Conservation (phyloP, 2,888 invertebrate species). For the Cacoxenus indagator region DNA sequence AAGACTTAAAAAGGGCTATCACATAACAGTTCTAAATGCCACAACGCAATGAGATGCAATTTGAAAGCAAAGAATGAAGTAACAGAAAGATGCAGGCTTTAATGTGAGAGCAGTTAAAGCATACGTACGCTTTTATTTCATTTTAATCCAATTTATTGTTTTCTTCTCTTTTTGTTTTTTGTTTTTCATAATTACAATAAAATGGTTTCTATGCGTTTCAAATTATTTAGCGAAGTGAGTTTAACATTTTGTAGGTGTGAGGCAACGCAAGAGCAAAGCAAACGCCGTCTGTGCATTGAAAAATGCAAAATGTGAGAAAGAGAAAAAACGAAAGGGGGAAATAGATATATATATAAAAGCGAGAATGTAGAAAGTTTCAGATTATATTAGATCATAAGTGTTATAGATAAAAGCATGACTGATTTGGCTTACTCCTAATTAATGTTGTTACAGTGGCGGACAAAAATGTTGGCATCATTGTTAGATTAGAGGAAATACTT, state of each 20-base stretch:
- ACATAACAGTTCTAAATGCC: background rate
- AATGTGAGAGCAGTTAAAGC: background rate
- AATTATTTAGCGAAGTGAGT: conserved; percentile 37
- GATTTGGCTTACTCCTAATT: too few relatives aligned
- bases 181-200: too few relatives aligned
- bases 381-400: too few relatives aligned
- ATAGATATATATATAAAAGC: conserved; percentile 22
- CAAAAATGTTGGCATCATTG: too few relatives aligned
- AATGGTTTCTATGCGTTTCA: background rate
- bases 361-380: too few relatives aligned
- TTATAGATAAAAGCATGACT: too few relatives aligned
- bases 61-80: background rate
- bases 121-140: conserved; percentile 33
- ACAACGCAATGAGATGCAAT: background rate
- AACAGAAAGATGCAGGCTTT: background rate
- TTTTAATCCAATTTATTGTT: background rate
- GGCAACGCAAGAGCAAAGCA: conserved; percentile 62
- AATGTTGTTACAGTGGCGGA: too few relatives aligned
- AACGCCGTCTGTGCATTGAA: conserved; percentile 64
- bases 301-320: conserved; percentile 38
- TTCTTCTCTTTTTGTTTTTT: background rate
- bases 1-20: too few relatives aligned
- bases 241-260: conserved; percentile 62
- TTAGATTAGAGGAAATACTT: too few relatives aligned
- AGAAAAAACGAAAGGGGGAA: conserved; percentile 3